Conservation (phyloP, 2,797 vertebrate genomes). For the Dallia pectoralis region DNA sequence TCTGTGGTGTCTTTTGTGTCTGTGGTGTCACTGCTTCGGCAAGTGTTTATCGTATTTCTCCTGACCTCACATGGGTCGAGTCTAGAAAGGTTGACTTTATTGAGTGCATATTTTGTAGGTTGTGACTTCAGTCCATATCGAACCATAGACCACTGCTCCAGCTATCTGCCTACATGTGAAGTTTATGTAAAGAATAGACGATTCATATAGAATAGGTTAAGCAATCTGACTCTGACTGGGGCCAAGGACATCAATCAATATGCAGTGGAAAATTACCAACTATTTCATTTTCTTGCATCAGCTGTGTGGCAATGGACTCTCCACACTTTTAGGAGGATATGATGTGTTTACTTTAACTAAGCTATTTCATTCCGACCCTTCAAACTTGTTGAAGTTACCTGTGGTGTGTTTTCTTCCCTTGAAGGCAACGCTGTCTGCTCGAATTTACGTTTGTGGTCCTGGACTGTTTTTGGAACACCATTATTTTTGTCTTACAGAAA, state of each 20-base stretch:
- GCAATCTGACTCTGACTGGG: not conserved
- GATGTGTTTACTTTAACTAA: not conserved
- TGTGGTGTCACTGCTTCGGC: too few species aligned
- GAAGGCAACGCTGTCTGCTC: too few species aligned
- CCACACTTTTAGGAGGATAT: not conserved
- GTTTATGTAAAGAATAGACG: not conserved
- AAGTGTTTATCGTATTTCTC: constrained; percentile 12
- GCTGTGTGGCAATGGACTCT: constrained; percentile 10
- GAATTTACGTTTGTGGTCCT: too few species aligned
- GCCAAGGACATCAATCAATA: not conserved
- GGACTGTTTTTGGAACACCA: too few species aligned
- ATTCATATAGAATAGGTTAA: not conserved
- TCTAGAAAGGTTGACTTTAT: not conserved
- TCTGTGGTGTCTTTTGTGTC: too few species aligned
- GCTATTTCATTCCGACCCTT: too few species aligned
- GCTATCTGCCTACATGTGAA: not conserved
- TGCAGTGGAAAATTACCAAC: not conserved
- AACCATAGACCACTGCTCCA: not conserved
- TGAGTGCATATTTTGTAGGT: not conserved
- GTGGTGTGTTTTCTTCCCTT: too few species aligned
- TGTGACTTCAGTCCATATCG: not conserved
- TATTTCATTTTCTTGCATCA: constrained; percentile 27
- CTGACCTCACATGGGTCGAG: not conserved
- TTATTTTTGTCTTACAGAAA: too few species aligned
- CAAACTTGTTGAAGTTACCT: not conserved